Evolutionary conservation across 1,140 invertebrate species (phyloP), one percentile per base, ranked within the genome.

Genomic region (Ceratina calcarata): DNA sequence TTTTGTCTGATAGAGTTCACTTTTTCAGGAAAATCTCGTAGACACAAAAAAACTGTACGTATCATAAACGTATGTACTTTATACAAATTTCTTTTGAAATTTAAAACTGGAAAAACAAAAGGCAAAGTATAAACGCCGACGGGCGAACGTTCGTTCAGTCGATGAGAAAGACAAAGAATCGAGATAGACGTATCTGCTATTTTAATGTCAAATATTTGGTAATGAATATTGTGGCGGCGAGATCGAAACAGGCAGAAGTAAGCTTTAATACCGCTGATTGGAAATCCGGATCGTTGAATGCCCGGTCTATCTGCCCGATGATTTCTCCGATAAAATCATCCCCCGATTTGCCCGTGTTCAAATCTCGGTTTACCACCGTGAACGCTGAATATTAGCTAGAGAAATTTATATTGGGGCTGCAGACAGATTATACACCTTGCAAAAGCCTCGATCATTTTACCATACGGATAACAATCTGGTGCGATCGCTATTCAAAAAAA

Each of bases 181-280:
- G 66, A 12, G 64, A 73, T 70, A 7, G 15, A 16, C 12, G 79
- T 55, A 72, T 81, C 68, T 73, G 18, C 60, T n/a, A 84, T 88
- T 88, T 86, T 71, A 88, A 89, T 84, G 82, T 86, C 80, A 90
- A 89, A 91, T 91, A 91, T 91, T 91, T 90, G 87, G 76, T 86
- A 88, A 91, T 88, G 88, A 90, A 91, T 89, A 91, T 90, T 78
- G 82, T 62, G 69, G 81, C 73, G 65, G 78, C 79, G 27, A 81
- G 79, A 83, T 81, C 83, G 85, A 82, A 84, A 81, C 68, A 73
- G 53, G 37, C 55, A 69, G 84, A 66, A 81, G 79, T 78, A 83
- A 86, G 78, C 84, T 91, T 89, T 90, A 86, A 91, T 91, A 91
- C 86, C 87, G 64, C 80, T 89, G 89, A 91, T 91, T 91, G 90